Base-by-base conservation (phyloP, 2,113 vertebrate species). In the Dipodomys ordii region DNA sequence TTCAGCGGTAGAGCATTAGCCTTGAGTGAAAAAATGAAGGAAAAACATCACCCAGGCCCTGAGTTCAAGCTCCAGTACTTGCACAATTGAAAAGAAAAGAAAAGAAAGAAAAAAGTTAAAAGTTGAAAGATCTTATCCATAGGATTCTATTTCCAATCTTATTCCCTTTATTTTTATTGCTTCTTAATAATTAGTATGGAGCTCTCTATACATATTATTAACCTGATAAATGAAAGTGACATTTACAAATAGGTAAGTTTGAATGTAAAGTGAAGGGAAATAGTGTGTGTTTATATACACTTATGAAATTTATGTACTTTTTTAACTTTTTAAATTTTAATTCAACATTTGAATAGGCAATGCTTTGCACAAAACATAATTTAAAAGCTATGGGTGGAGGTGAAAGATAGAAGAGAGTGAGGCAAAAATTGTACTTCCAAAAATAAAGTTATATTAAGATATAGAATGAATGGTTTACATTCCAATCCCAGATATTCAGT, bases 181-280 rank as follows among this genome's bases (percentile, higher is more conserved):
- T 39, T 90, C 13, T 79, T 44, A 64, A 94, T 82, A 46, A 49
- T 49, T 10, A 92, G 46, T 71, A 3, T 79, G 22, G 49, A 49
- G 9, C 32, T 25, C 18, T 84, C 19, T 69, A 64, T 73, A 28
- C 25, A 84, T 28, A 81, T 79, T 77, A 13, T 78, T 93, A 90
- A 73, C 30, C 67, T 93, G 44, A 81, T 85, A 90, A 93, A 15
- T 80, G 22, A 91, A 85, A 88, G 83, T 88, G 13, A 80, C 32
- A 74, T 83, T 83, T 18, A 71, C n/a, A 91, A 78, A 86, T 79
- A 62, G 83, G 27, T 83, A 83, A 81, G 25, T 69, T 92, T 39
- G 22, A 11, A 46, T 23, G 74, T 60, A 81, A 32, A 57, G 11
- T 74, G 80, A 92, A 87, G 7, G 19, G 0, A 94, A 91, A 91